These are phyloP conservation scores for Nothoprocta perdicaria DNA, from an alignment of 2,113 vertebrate genomes.

Conservation along the genomic window DNA sequence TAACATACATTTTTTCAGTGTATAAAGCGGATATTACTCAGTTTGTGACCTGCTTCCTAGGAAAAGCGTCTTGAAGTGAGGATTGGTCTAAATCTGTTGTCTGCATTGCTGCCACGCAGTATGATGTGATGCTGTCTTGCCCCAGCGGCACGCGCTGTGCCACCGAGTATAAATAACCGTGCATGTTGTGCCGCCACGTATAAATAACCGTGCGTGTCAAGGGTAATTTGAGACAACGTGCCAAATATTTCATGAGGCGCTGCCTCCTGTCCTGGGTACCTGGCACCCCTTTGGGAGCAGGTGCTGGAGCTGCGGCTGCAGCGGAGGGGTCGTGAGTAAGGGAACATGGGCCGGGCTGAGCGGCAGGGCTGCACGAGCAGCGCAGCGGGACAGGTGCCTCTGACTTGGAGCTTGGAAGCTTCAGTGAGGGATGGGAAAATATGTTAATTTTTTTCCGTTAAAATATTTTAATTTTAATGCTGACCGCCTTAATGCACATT, in stretches of 20 bases:
- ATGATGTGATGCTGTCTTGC: neutral
- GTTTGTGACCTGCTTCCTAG: constrained; percentile 39
- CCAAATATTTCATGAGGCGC: neutral
- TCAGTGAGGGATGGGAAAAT: neutral
- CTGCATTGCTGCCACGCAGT: neutral
- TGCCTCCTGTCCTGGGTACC: neutral
- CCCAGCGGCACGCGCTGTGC: neutral
- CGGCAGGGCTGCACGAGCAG: neutral
- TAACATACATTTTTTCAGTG: neutral
- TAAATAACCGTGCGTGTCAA: constrained; percentile 12
- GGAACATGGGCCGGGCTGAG: neutral
- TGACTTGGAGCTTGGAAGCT: neutral
- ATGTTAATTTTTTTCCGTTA: neutral
- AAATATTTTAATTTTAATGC: neutral
- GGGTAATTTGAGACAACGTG: neutral
- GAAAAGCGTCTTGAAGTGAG: neutral
- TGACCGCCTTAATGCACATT: neutral
- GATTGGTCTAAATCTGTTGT: neutral
- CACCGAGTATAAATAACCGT: neutral
- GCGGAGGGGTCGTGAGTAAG: neutral
- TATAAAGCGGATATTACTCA: neutral
- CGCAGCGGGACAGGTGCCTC: accelerated
- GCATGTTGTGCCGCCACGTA: neutral
- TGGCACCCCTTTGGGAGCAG: neutral
- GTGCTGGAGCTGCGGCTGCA: neutral